These are phyloP conservation scores for Aromia moschata DNA, from an alignment of 2,888 invertebrate species.

Conservation along the genomic window DNA sequence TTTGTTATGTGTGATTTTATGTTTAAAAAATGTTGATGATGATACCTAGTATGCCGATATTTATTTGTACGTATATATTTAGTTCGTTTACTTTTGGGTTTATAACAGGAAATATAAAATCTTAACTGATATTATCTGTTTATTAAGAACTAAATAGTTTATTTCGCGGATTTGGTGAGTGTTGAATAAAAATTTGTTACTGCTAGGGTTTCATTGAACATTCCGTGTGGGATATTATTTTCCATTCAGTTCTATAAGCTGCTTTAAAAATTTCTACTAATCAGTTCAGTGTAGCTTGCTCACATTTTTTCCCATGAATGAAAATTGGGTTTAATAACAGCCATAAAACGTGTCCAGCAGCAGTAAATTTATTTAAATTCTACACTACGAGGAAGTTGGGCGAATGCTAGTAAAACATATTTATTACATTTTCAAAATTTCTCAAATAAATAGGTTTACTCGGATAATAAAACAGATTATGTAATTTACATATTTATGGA, in stretches of 20 bases:
- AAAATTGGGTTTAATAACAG: background rate
- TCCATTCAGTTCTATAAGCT: background rate
- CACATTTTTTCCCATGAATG: constrained; percentile 1
- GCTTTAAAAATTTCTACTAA: background rate
- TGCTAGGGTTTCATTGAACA: too few relatives aligned
- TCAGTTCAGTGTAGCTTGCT: background rate
- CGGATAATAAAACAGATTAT: background rate
- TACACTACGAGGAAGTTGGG: background rate
- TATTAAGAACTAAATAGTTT: constrained; percentile 15
- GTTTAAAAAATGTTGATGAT: too few relatives aligned
- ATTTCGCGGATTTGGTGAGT: constrained; percentile 13
- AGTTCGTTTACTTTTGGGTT: constrained; percentile 10
- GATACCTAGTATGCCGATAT: too few relatives aligned
- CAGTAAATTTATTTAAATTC: background rate
- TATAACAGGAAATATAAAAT: constrained; percentile 22
- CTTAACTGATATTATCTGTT: constrained; percentile 9
- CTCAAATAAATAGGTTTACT: background rate
- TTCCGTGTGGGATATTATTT: too few relatives aligned
- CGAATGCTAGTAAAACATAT: background rate
- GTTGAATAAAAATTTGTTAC: constrained; percentile 15
- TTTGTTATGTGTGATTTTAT: too few relatives aligned
- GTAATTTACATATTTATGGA: too few relatives aligned
- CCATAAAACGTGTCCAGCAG: background rate
- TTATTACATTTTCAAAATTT: background rate
- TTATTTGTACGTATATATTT: too few relatives aligned